A percentile compares a stretch with the other conserved stretches of the same genome.
phyloP scores from a whole-genome alignment of 1,140 invertebrate genomes.

The Brachionus koreanus region DNA sequence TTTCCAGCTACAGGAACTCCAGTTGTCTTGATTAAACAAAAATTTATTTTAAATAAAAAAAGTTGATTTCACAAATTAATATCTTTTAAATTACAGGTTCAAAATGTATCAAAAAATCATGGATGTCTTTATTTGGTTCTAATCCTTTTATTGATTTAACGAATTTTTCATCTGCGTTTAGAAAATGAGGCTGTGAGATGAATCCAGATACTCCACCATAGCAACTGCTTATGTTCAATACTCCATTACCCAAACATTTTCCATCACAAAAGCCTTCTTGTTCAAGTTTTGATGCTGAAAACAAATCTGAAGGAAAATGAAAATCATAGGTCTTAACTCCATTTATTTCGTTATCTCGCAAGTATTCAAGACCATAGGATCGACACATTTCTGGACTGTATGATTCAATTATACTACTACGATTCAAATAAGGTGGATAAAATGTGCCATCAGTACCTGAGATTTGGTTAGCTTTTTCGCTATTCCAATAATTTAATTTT shows the following conservation, averaged over 20 bases:
- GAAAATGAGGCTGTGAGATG: constrained; percentile 42
- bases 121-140: background rate
- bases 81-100: background rate
- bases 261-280: constrained; percentile 15
- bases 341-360: background rate
- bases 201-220: constrained; percentile 17
- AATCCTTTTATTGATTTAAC: background rate
- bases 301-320: constrained; percentile 21
- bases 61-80: background rate
- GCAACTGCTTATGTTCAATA: constrained; percentile 25
- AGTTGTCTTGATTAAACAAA: background rate
- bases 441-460: constrained; percentile 37
- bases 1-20: constrained; percentile 9
- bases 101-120: constrained; percentile 15
- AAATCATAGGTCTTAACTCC: constrained; percentile 19
- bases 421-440: constrained; percentile 11
- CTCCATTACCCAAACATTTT: constrained; percentile 33
- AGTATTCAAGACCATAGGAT: background rate
- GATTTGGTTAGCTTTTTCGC: background rate
- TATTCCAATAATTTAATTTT: constrained; percentile 25
- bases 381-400: constrained; percentile 38
- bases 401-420: background rate
- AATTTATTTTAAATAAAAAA: background rate
- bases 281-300: background rate
- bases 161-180: constrained; percentile 39